Percentiles rank a stretch among this genome's conserved stretches.
These are phyloP conservation scores for Promerops cafer DNA, from an alignment of 2,113 vertebrate species.

Conservation along the genomic window DNA sequence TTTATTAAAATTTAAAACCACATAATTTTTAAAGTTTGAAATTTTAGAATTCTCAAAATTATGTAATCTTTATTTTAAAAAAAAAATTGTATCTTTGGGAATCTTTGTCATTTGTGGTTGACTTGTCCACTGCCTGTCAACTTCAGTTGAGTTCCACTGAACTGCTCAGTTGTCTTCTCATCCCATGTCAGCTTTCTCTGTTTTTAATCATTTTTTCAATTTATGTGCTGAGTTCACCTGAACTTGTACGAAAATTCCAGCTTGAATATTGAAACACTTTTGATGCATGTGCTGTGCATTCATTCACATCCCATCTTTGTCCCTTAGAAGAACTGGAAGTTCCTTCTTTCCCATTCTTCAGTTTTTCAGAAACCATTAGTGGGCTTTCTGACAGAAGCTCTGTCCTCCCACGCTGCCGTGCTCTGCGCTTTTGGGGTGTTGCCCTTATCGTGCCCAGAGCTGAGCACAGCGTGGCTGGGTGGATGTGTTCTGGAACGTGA, in stretches of 20 bases:
- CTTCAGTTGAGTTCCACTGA: neutral
- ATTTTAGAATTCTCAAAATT: neutral
- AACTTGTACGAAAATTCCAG: neutral
- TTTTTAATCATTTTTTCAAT: neutral
- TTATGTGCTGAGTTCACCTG: neutral
- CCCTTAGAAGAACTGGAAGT: neutral
- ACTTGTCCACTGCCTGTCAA: neutral
- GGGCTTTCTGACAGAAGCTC: neutral
- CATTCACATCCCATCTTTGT: neutral
- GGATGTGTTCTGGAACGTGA: neutral
- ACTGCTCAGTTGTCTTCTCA: neutral
- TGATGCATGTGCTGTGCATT: neutral
- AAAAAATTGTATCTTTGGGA: neutral
- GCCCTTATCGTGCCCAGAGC: neutral
- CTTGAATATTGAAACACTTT: neutral
- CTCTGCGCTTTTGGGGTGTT: neutral
- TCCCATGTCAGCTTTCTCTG: neutral
- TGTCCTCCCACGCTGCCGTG: fast-evolving
- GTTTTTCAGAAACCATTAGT: neutral
- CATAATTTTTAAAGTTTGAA: neutral
- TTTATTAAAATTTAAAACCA: neutral
- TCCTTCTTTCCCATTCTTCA: neutral
- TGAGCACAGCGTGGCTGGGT: neutral
- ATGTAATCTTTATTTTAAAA: neutral
- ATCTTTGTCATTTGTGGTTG: neutral